Evolutionary conservation across 2,888 invertebrate genomes (phyloP).

Genomic region (Amphipoea oculea): DNA sequence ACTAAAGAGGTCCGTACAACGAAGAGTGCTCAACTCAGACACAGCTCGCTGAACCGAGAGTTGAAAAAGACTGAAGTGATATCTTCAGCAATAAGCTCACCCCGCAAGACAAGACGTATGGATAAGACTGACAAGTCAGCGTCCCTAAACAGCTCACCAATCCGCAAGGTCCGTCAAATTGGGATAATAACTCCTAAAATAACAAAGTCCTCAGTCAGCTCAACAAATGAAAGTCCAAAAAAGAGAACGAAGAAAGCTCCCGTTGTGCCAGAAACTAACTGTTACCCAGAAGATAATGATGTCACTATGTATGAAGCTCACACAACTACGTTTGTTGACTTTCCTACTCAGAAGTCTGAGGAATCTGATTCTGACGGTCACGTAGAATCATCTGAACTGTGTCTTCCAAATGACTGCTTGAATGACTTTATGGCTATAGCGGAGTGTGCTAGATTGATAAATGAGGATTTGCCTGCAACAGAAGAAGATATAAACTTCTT

Average conservation of each 20-base stretch:
- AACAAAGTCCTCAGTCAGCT: slow-evolving; percentile 75
- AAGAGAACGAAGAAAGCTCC: slow-evolving; percentile 82
- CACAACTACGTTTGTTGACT: slow-evolving; percentile 84
- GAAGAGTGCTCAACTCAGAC: slow-evolving; percentile 82
- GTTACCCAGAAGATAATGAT: slow-evolving; percentile 84
- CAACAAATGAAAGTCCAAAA: slow-evolving; percentile 84
- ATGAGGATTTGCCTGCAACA: slow-evolving; percentile 76
- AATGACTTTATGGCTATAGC: slow-evolving; percentile 87
- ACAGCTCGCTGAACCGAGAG: slow-evolving; percentile 85
- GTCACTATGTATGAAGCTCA: slow-evolving; percentile 89
- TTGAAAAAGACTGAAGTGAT: slow-evolving; percentile 80
- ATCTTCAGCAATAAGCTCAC: slow-evolving; percentile 84
- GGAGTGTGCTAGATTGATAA: slow-evolving; percentile 80
- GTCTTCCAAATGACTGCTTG: slow-evolving; percentile 86
- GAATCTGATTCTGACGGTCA: slow-evolving; percentile 86
- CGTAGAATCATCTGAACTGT: slow-evolving; percentile 84
- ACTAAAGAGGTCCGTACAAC: slow-evolving; percentile 82
- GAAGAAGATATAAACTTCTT: slow-evolving; percentile 85
- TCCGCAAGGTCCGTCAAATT: slow-evolving; percentile 86
- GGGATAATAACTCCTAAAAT: slow-evolving; percentile 80
- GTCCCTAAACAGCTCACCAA: slow-evolving; percentile 87
- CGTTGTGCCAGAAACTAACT: slow-evolving; percentile 73
- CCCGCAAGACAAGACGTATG: slow-evolving; percentile 86
- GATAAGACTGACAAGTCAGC: slow-evolving; percentile 87
- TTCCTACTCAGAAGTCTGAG: slow-evolving; percentile 81